These are phyloP conservation scores for Drosophila sordidula DNA, from an alignment of 2,888 invertebrate genomes.

Conservation along the genomic window DNA sequence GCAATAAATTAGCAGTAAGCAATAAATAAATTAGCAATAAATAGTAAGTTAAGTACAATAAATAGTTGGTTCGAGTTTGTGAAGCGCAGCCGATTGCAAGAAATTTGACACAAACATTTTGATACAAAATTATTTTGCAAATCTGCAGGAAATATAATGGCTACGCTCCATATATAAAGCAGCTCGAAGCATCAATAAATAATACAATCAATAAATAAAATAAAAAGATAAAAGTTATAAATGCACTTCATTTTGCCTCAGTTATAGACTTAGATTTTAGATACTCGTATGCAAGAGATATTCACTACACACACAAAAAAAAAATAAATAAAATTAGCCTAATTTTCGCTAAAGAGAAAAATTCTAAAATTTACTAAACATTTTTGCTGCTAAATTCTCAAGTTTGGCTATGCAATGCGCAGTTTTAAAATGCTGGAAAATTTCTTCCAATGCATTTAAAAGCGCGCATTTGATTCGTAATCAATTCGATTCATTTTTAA, in stretches of 20 bases:
- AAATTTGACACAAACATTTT: conserved; percentile 79
- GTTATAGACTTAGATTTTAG: conserved; percentile 66
- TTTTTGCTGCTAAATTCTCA: conserved; percentile 15
- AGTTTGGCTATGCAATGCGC: conserved; percentile 70
- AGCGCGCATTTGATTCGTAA: conserved; percentile 71
- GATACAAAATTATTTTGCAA: conserved; percentile 83
- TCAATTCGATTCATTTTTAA: conserved; percentile 5
- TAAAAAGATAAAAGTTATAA: conserved; percentile 60
- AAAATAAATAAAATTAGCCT: conserved; percentile 60
- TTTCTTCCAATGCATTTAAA: conserved; percentile 74
- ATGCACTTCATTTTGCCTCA: conserved; percentile 66
- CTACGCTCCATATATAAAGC: conserved; percentile 35
- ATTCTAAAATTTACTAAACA: conserved; percentile 43
- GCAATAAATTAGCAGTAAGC: conserved; percentile 47
- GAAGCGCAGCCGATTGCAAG: conserved; percentile 51
- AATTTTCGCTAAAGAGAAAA: conserved; percentile 55
- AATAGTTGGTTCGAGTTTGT: conserved; percentile 50
- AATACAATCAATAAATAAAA: conserved; percentile 59
- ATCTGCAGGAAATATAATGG: conserved; percentile 41
- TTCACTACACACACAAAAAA: conserved; percentile 43
- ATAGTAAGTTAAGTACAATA: conserved; percentile 53
- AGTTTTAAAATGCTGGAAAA: conserved; percentile 79
- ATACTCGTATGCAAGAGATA: conserved; percentile 50
- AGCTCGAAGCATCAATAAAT: conserved; percentile 58
- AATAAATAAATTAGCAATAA: conserved; percentile 51